Evolutionary conservation across 2,113 vertebrate species (phyloP).

Genomic region (Nycticorax nycticorax): DNA sequence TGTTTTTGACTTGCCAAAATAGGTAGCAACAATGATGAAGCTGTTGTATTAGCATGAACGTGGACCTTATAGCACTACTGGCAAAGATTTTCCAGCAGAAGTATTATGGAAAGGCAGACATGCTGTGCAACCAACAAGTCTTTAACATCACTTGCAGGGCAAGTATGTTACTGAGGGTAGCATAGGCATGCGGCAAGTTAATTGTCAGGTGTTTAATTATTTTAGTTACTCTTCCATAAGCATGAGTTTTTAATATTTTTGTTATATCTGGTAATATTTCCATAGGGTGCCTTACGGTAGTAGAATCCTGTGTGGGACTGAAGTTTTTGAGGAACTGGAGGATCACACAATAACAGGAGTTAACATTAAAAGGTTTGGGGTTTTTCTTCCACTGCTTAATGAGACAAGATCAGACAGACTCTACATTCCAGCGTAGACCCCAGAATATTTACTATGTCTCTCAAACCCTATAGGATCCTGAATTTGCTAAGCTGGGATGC

Average conservation of each 20-base stretch:
- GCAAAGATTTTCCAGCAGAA: neutral
- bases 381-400: neutral
- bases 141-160: neutral
- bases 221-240: neutral
- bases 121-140: neutral
- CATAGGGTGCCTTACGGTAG: too few species aligned
- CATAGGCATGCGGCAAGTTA: neutral
- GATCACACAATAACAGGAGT: neutral
- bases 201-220: neutral
- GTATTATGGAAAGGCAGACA: neutral
- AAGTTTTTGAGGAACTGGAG: neutral
- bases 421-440: neutral
- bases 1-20: neutral
- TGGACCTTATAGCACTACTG: neutral
- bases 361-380: neutral
- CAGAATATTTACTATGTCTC: neutral
- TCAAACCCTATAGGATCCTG: neutral
- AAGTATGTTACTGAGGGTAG: neutral
- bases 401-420: neutral
- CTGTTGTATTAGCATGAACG: neutral
- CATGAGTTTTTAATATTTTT: neutral
- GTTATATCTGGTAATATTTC: neutral
- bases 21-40: neutral
- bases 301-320: neutral
- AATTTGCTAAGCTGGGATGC: neutral